phyloP scores from a whole-genome alignment of 2,888 invertebrate genomes.

The Laspeyria flexula region DNA sequence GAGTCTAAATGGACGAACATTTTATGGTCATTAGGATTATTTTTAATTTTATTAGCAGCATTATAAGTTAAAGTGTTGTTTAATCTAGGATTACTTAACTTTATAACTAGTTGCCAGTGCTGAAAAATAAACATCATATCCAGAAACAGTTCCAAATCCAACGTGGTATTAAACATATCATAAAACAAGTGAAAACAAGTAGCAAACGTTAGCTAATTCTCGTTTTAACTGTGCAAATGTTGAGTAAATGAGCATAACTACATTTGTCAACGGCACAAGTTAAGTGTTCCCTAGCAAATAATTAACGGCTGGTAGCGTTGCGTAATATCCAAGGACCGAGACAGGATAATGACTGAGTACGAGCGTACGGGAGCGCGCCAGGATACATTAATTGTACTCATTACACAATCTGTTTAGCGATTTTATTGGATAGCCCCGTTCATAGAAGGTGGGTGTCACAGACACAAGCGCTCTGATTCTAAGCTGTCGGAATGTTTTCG shows the following conservation, averaged over 20 bases:
- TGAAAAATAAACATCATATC: too few relatives aligned
- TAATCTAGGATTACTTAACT: too few relatives aligned
- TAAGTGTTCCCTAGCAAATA: slow-evolving; percentile 45
- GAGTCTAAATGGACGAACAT: too few relatives aligned
- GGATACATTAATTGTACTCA: slow-evolving; percentile 43
- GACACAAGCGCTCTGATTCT: too few relatives aligned
- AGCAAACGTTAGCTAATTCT: slow-evolving; percentile 22
- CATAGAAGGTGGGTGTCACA: slow-evolving; percentile 20
- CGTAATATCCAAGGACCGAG: slow-evolving; percentile 39
- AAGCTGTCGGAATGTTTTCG: too few relatives aligned
- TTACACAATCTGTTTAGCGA: slow-evolving; percentile 36
- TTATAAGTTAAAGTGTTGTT: too few relatives aligned
- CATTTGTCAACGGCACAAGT: slow-evolving; percentile 57
- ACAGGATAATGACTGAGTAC: slow-evolving; percentile 28
- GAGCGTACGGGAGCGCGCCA: slow-evolving; percentile 25
- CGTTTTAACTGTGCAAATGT: slow-evolving; percentile 32
- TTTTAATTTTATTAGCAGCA: too few relatives aligned
- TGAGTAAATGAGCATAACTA: slow-evolving; percentile 46
- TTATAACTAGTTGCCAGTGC: too few relatives aligned
- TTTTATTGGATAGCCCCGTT: slow-evolving; percentile 37
- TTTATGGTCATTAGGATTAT: too few relatives aligned
- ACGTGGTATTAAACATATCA: slow-evolving; percentile 11
- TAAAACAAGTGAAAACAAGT: not conserved
- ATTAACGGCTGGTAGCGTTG: slow-evolving; percentile 38
- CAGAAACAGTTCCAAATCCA: too few relatives aligned